Base-by-base conservation (phyloP, 2,113 vertebrate genomes). In the Gopherus evgoodei region DNA sequence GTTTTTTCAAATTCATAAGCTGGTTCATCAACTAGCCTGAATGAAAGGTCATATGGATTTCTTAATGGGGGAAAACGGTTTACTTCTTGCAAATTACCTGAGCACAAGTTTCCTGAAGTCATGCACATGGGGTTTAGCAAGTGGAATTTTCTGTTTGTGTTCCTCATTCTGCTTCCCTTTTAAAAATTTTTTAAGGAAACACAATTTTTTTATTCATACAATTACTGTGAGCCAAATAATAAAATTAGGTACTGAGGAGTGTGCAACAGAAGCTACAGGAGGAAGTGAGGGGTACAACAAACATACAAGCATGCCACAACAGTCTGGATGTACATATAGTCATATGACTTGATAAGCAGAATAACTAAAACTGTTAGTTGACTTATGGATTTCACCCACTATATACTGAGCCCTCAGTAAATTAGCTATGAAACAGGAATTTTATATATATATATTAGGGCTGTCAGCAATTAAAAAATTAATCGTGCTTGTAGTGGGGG, bases 231-330 rank as follows among this genome's bases (percentile, higher is more conserved):
- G 93, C 90, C 94, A 94, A 53, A 93, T n/a, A 96, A 90, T 82
- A 96, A 91, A 95, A 94, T 96, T 94, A 95, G 91, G 91, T 90
- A 81, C 11, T 9, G 91, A 92, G 92, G 89, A 84, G 92, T n/a
- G 93, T 90, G 84, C 86, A 96, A 65, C 62, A 65, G 31, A 65
- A 65, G 5, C 5, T 17, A 65, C 16, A n/a, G 62, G 14, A 65
- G 14, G 62, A 65, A 65, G 31, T 65, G 62, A 17, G 81, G 91
- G 72, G 83, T 84, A 57, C 92, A 93, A 29, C 69, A 75, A 87
- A 91, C 88, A n/a, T 85, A 80, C 38, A 38, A 29, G 54, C 50
- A n/a, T 82, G 90, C 93, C 57, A 9, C 50, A 93, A 47, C 82
- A 84, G 82, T 53, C 87, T 92, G 95, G 83, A 29, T 80, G 17